Conservation (phyloP, 2,888 invertebrate species). For the Lymantria dispar region DNA sequence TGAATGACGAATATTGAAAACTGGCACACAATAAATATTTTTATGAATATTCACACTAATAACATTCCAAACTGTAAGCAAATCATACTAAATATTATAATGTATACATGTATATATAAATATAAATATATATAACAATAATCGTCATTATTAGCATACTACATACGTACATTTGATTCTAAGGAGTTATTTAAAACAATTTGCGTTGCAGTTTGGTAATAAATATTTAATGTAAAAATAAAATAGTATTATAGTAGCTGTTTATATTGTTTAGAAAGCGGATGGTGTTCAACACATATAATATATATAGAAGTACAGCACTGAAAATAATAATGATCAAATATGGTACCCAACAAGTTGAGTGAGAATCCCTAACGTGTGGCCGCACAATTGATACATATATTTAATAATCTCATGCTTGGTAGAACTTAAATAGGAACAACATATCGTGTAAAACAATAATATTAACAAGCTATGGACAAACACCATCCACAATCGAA, state of each 20-base stretch:
- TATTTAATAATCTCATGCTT: constrained; percentile 56
- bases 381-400: constrained; percentile 49
- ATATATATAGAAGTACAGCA: constrained; percentile 60
- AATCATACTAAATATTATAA: constrained; percentile 22
- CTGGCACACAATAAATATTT: constrained; percentile 55
- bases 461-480: constrained; percentile 69
- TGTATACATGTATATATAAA: constrained; percentile 15
- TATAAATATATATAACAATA: constrained; percentile 20
- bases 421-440: constrained; percentile 64
- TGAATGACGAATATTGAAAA: constrained; percentile 36
- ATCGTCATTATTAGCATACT: constrained; percentile 19
- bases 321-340: constrained; percentile 62
- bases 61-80: constrained; percentile 67
- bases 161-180: constrained; percentile 8
- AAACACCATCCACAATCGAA: constrained; percentile 82
- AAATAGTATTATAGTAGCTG: constrained; percentile 42
- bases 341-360: constrained; percentile 51
- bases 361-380: constrained; percentile 46
- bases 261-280: constrained; percentile 78
- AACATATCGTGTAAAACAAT: constrained; percentile 65
- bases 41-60: constrained; percentile 53
- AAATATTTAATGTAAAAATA: constrained; percentile 27
- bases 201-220: constrained; percentile 68
- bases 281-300: constrained; percentile 79
- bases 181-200: constrained; percentile 30